Evolutionary conservation across 2,797 vertebrate species (phyloP).

Genomic region (Gallinago nigripennis): DNA sequence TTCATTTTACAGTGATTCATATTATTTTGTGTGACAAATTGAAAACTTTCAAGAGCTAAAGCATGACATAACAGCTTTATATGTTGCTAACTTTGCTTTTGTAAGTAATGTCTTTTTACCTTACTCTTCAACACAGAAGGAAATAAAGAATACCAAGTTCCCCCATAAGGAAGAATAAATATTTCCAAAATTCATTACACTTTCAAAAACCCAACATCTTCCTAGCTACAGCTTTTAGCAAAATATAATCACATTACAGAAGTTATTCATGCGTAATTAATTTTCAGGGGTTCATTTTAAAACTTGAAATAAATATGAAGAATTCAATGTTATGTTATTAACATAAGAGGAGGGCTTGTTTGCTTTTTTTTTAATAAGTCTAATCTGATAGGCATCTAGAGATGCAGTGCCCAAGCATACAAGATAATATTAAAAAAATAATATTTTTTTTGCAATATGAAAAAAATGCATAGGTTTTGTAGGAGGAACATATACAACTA

Average conservation of each 20-base stretch:
- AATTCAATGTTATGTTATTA: not conserved
- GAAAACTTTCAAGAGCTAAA: not conserved
- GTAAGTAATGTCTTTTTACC: not conserved
- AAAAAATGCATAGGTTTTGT: not conserved
- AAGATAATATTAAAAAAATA: not conserved
- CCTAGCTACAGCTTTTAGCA: not conserved
- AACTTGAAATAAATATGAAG: not conserved
- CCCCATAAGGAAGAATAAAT: too few relatives aligned
- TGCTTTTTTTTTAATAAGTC: not conserved
- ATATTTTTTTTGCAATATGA: not conserved
- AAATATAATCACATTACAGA: not conserved
- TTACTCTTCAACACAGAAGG: not conserved
- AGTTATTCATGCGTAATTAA: not conserved
- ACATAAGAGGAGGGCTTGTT: fast-evolving
- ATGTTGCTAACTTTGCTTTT: not conserved
- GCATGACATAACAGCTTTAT: not conserved
- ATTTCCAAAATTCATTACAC: not conserved
- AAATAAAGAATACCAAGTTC: not conserved
- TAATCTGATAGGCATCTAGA: not conserved
- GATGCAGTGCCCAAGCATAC: not conserved
- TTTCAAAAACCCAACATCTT: not conserved
- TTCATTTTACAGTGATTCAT: not conserved
- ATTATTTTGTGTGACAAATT: not conserved
- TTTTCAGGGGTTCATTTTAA: not conserved
- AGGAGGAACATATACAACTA: not conserved